These are phyloP conservation scores for Corydoras maculifer DNA, from an alignment of 2,113 vertebrate species.

Conservation along the genomic window DNA sequence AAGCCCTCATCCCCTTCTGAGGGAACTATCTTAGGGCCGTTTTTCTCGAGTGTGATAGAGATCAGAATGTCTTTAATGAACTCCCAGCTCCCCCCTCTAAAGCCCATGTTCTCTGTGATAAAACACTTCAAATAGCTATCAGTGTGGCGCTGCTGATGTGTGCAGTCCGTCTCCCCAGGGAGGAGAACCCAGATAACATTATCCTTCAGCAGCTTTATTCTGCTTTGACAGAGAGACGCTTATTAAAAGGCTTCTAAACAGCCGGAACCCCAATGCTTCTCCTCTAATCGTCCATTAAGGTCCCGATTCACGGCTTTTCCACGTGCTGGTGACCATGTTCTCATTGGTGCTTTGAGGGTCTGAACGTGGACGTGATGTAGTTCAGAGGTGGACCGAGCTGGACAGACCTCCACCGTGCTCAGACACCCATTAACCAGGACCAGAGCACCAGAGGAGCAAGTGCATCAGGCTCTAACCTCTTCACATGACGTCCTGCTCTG, in stretches of 20 bases:
- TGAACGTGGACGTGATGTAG: too few species aligned
- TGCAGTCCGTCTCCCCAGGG: not conserved
- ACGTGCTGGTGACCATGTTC: too few species aligned
- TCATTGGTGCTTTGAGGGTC: too few species aligned
- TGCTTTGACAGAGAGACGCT: not conserved
- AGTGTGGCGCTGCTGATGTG: not conserved
- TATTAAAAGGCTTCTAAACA: not conserved
- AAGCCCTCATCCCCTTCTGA: not conserved
- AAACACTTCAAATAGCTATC: not conserved
- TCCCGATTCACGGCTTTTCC: not conserved
- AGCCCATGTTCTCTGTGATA: not conserved
- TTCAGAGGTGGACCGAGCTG: too few species aligned
- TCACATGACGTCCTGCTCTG: too few species aligned
- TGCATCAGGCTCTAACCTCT: too few species aligned
- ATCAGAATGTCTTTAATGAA: not conserved
- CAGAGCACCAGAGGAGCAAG: too few species aligned
- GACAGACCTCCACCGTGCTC: too few species aligned
- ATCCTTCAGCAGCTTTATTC: not conserved
- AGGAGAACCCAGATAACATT: not conserved
- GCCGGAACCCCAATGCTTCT: not conserved
- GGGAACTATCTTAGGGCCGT: too few species aligned
- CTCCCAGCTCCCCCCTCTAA: not conserved
- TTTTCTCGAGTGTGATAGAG: not conserved
- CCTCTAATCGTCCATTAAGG: not conserved
- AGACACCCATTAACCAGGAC: too few species aligned